phyloP scores from a whole-genome alignment of 1,140 invertebrate genomes.

The Drosophila nigromelanica region DNA sequence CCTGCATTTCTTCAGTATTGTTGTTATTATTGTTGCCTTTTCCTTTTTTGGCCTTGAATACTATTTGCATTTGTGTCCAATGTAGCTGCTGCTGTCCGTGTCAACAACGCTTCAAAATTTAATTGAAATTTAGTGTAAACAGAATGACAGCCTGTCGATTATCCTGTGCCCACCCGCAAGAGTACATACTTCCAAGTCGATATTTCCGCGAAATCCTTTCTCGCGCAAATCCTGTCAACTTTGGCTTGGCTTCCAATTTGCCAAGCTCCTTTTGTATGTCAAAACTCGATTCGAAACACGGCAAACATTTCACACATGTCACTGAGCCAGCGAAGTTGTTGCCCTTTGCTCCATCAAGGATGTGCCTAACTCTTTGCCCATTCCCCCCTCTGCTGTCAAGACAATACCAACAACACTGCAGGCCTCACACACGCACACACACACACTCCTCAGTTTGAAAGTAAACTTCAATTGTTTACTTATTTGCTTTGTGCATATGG shows the following conservation, averaged over 20 bases:
- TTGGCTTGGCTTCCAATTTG: conserved; percentile 71
- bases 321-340: conserved; percentile 75
- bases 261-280: conserved; percentile 68
- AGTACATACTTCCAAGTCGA: conserved; percentile 8
- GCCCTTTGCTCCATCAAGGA: conserved; percentile 46
- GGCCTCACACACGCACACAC: neutral
- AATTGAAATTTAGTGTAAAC: conserved; percentile 83
- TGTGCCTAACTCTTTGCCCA: conserved; percentile 25
- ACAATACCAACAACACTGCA: conserved; percentile 42
- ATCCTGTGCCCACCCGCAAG: conserved; percentile 41
- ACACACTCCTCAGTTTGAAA: conserved; percentile 23
- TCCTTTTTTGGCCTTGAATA: conserved; percentile 4
- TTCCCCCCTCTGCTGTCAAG: conserved; percentile 45
- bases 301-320: conserved; percentile 76
- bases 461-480: conserved; percentile 67
- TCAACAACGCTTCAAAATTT: conserved; percentile 74
- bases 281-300: conserved; percentile 52
- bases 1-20: conserved; percentile 16
- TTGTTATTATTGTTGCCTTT: conserved; percentile 13
- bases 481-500: conserved; percentile 79
- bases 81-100: conserved; percentile 53
- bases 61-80: conserved; percentile 41
- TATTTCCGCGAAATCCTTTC: conserved; percentile 69
- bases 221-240: conserved; percentile 72
- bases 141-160: conserved; percentile 78